Base-by-base conservation (phyloP, 1,140 invertebrate genomes). In the Cydia amplana region DNA sequence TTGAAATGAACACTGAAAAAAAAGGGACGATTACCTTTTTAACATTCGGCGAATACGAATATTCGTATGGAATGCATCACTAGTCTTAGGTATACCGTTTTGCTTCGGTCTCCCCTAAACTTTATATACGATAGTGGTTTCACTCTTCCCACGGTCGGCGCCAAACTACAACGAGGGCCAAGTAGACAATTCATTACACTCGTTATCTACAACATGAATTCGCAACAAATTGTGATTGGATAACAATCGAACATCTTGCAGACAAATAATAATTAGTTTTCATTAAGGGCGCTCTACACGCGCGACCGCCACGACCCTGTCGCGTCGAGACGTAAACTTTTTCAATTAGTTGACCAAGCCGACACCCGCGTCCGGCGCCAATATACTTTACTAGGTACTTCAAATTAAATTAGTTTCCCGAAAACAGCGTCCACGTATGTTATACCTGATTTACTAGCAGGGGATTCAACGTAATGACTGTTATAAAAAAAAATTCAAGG, bases 391-490 rank as follows among this genome's bases (percentile, higher is more conserved):
- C 80, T 78, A n/a, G n/a, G n/a, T n/a, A 79, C 80, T 83, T 75
- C 81, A 85, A 89, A 88, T 89, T 89, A 85, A 89, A 89, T 89
- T 90, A 87, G 87, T 87, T 88, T 84, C 81, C 76, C 77, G 63
- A 60, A 75, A 77, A 67, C 64, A 32, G 14, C 36, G 36, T 70
- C 32, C 65, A 70, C 65, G 12, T 67, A 70, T 43, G 65, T 18
- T 73, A 77, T 40, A 77, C 75, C 74, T 73, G 28, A 36, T 23
- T 43, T 79, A 78, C 78, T 75, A 77, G 64, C 76, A 75, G 76
- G 18, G 49, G 20, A 18, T 65, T 23, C 73, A n/a, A 55, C 49
- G 76, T 75, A 77, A 79, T 78, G 75, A 81, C 63, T 73, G 28
- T 60, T 73, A 40, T 40, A 40, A 70, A 79, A 79, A 72, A 63